Base-by-base conservation (phyloP, 2,113 vertebrate genomes). In the Crotalus viridis region DNA sequence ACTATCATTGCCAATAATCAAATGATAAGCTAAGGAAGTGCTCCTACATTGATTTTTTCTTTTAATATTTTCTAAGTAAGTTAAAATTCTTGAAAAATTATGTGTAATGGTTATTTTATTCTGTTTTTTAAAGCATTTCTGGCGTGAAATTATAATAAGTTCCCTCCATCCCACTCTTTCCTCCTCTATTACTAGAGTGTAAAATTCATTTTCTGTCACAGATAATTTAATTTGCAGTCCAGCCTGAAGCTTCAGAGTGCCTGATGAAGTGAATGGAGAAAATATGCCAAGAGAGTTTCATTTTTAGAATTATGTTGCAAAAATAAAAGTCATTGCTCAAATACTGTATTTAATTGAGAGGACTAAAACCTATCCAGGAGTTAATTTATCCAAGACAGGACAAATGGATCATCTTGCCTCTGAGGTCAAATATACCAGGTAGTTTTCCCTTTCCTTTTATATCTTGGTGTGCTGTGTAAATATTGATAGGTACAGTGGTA, bases 91-190 rank as follows among this genome's bases (percentile, higher is more conserved):
- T 91, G 26, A 43, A 94, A 26, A 0, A 0, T 39, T 4, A 93
- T 91, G 92, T 55, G 93, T 61, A 88, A 28, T 89, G 39, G 28
- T 46, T 46, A 88, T 90, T 92, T 85, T 39, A 39, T 48, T 69
- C 89, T 57, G 2, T 46, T 55, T 69, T 88, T 59, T 81, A 56
- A 59, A 85, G 48, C 43, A 24, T 55, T 19, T 39, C 88, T 92
- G 52, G 33, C 24, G 28, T 28, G 88, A 43, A 61, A 81, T 90
- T 92, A 92, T 51, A 74, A 64, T 22, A 0, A 0, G 26, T 19
- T 51, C 52, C 10, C 0, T 0, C 24, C 2, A 12, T 24, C 54
- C 10, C 0, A 0, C 19, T 3, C 54, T 56, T 88, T 88, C 39
- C 10, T 95, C 48, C 57, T 86, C n/a, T 92, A 90, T 95, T 48